These are phyloP conservation scores for Drosophila persimilis DNA, from an alignment of 1,140 invertebrate species.

Conservation along the genomic window DNA sequence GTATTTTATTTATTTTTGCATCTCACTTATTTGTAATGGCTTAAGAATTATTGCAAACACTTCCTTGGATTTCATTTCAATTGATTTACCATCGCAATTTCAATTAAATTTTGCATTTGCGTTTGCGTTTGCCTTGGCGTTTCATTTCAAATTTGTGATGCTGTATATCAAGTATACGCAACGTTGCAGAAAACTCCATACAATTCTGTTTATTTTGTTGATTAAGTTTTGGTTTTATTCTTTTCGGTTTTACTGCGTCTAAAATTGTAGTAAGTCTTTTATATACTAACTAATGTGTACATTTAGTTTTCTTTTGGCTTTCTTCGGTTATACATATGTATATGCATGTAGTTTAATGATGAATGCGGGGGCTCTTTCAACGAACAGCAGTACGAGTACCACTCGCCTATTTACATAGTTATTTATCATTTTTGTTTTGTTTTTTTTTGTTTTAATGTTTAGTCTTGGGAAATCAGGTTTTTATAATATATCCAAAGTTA, in stretches of 20 bases:
- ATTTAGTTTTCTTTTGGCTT: constrained; percentile 29
- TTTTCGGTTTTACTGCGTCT: constrained; percentile 27
- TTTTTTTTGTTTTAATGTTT: constrained; percentile 18
- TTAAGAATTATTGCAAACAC: constrained; percentile 65
- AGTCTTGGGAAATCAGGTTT: constrained; percentile 34
- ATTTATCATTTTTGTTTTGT: constrained; percentile 7
- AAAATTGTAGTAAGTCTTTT: constrained; percentile 56
- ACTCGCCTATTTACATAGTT: constrained; percentile 60
- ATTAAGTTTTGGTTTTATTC: constrained; percentile 28
- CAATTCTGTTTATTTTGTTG: constrained; percentile 33
- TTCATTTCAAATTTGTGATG: constrained; percentile 32
- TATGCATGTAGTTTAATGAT: constrained; percentile 11
- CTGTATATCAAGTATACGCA: constrained; percentile 36
- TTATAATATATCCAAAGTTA: constrained; percentile 9
- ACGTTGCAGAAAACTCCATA: constrained; percentile 35
- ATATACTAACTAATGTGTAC: constrained; percentile 58
- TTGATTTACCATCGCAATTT: constrained; percentile 5
- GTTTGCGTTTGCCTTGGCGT: constrained; percentile 5
- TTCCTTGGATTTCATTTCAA: constrained; percentile 44
- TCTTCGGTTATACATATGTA: constrained; percentile 36
- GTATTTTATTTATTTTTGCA: constrained; percentile 42
- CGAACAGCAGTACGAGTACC: constrained; percentile 39
- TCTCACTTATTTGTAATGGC: constrained; percentile 56
- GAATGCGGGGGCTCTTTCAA: constrained; percentile 3
- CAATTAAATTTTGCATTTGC: constrained; percentile 3